Percentiles rank a stretch among this genome's conserved stretches.
Evolutionary conservation across 2,888 invertebrate species (phyloP).

Genomic region (Agonopterix arenella): DNA sequence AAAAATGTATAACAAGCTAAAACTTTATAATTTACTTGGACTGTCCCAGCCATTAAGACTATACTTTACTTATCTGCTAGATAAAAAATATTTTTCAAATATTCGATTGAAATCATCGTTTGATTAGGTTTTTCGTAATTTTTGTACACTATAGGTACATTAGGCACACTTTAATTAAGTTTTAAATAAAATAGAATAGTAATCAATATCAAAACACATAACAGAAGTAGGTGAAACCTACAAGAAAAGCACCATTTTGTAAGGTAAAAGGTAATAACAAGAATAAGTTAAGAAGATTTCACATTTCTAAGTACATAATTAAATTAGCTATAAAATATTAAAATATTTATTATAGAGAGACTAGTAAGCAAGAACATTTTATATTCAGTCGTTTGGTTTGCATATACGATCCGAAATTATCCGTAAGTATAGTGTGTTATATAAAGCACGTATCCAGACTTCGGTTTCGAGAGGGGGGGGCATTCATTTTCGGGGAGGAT

Average conservation of each 20-base stretch:
- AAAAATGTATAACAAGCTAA: slow-evolving; percentile 3
- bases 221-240: not conserved
- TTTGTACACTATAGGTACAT: no score
- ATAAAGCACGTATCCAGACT: no score
- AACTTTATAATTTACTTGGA: slow-evolving; percentile 1
- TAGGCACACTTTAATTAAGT: no score
- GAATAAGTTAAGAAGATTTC: not conserved
- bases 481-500: no score
- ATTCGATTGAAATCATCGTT: no score
- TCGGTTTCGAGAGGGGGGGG: no score
- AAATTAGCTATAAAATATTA: not conserved
- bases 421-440: not conserved
- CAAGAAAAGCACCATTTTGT: slow-evolving; percentile 22
- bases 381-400: not conserved
- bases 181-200: not conserved
- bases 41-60: not conserved
- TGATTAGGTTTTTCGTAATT: no score
- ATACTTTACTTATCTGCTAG: not conserved
- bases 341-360: slow-evolving; percentile 5
- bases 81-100: no score
- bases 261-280: not conserved
- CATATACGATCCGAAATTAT: not conserved
- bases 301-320: not conserved
- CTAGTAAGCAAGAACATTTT: slow-evolving; percentile 6
- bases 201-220: not conserved